Base-by-base conservation (phyloP, 2,888 invertebrate species). In the Troides helena region DNA sequence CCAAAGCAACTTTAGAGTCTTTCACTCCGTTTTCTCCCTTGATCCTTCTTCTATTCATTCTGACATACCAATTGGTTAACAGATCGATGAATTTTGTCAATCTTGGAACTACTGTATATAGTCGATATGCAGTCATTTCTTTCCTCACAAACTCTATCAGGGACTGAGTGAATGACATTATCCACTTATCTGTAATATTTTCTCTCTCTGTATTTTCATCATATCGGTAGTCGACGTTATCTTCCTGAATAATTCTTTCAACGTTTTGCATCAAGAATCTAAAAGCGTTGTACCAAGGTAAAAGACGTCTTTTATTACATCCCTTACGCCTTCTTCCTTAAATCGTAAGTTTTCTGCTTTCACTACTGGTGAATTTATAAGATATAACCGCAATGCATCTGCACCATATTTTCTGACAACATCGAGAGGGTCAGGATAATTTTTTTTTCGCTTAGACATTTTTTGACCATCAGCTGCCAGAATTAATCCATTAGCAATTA, bases 401-500 rank as follows among this genome's bases (percentile, higher is more conserved):
- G 99, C 99, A 1, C 99, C 99, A 86, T 97, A 99, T 85, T 98
- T 98, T 64, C 95, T 89, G 0, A 98, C 96, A 21, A 99, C 94
- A 78, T 97, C 96, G 90, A 98, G 93, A 0, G 99, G 99, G 93
- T 99, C 99, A 0, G 99, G 99, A 87, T 99, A 99, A 85, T 99
- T 99, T 87, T 99, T 98, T 91, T 99, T 99, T 43, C 99, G 94
- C 86, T 99, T 99, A 0, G 99, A 99, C 99, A 99, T 99, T 89
- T 99, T 99, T 85, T 99, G 98, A 0, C 99, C 99, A 93, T 99
- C 99, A 53, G 96, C 87, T n/a, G 99, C 99, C 71, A 99, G 92
- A 0, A 99, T 97, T 70, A 99, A 93, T 1, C 99, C 99, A 86
- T 98, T 99, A 23, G 96, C 98, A 75, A 99, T 98, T 59, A 99